phyloP scores from a whole-genome alignment of 2,797 vertebrate species.

The Rhinoraja longicauda region DNA sequence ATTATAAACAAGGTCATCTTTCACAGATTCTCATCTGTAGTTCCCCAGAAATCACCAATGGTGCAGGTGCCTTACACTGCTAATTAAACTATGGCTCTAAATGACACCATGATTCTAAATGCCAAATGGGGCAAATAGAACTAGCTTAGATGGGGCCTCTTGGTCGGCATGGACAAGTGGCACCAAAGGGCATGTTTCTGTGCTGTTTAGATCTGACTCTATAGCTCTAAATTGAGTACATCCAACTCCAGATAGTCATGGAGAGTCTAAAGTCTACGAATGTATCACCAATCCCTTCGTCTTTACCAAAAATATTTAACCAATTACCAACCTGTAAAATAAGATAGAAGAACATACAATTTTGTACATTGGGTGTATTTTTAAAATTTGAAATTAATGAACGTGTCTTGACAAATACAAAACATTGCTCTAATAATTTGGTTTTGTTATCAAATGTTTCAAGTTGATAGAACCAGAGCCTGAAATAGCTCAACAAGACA shows the following conservation, averaged over 20 bases:
- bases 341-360: neutral
- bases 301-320: neutral
- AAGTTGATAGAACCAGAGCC: slow-evolving; percentile 44
- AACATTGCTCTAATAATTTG: neutral
- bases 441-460: neutral
- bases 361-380: neutral
- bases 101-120: no score
- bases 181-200: no score
- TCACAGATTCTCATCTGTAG: neutral
- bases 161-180: no score
- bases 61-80: neutral
- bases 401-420: neutral
- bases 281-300: neutral
- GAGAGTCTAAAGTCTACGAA: neutral
- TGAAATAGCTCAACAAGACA: neutral
- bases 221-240: neutral
- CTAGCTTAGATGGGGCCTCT: no score
- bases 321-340: neutral
- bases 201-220: no score
- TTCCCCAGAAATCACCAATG: neutral
- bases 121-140: no score
- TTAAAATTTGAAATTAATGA: neutral
- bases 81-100: neutral
- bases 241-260: neutral
- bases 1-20: neutral